Percentiles rank a stretch among this genome's conserved stretches.
These are phyloP conservation scores for Drosophila maculinotata DNA, from an alignment of 2,888 invertebrate genomes.

Conservation along the genomic window DNA sequence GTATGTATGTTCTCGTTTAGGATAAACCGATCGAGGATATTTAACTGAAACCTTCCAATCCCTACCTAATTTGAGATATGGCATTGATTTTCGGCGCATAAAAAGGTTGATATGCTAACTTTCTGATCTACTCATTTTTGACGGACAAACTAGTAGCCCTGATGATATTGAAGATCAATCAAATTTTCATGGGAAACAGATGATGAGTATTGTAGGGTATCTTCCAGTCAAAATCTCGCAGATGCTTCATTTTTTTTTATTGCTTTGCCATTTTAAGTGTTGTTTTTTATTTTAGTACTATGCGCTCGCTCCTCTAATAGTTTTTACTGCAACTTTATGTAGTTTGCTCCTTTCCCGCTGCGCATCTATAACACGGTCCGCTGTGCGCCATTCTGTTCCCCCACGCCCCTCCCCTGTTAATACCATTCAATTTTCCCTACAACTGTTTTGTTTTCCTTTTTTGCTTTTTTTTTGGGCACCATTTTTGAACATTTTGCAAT, in stretches of 20 bases:
- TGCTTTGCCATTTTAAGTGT: constrained; percentile 52
- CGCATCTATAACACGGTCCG: constrained; percentile 39
- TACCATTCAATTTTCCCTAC: constrained; percentile 61
- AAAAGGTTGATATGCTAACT: too few relatives aligned
- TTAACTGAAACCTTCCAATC: too few relatives aligned
- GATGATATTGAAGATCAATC: too few relatives aligned
- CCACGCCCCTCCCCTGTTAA: constrained; percentile 21
- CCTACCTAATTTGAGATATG: too few relatives aligned
- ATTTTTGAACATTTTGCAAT: constrained; percentile 74
- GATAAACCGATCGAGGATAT: too few relatives aligned
- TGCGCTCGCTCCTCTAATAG: constrained; percentile 60
- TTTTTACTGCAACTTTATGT: constrained; percentile 72
- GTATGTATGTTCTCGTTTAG: too few relatives aligned
- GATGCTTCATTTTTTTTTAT: constrained; percentile 7
- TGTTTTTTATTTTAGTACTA: constrained; percentile 47
- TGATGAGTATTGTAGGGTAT: too few relatives aligned
- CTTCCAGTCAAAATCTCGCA: neutral
- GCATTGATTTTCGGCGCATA: too few relatives aligned
- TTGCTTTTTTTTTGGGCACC: constrained; percentile 27
- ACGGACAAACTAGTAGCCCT: too few relatives aligned
- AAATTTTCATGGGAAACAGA: too few relatives aligned
- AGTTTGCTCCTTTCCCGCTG: constrained; percentile 33
- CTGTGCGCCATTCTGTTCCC: constrained; percentile 7
- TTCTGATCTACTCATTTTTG: too few relatives aligned
- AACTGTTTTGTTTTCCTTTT: constrained; percentile 11